Conservation (phyloP, 1,140 invertebrate genomes). For the Cotesia glomerata region DNA sequence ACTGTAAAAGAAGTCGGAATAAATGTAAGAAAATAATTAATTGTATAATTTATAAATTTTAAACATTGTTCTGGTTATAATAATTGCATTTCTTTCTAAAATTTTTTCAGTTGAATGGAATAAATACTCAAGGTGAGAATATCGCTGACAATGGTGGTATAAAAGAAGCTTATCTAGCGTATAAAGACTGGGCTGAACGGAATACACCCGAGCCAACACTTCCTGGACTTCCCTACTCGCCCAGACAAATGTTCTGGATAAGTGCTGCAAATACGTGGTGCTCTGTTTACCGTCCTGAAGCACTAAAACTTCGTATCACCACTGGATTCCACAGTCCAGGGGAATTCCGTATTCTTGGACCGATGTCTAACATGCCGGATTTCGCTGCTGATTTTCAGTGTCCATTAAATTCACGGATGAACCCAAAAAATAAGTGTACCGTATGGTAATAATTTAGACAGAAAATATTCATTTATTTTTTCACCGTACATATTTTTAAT, state of each 20-base stretch:
- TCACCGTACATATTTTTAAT: neutral
- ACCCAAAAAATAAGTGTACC: conserved; percentile 83
- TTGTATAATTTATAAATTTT: neutral
- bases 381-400: conserved; percentile 85
- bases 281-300: conserved; percentile 68
- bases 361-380: conserved; percentile 58
- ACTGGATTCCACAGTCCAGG: conserved; percentile 74
- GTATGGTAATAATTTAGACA: conserved; percentile 74
- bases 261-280: conserved; percentile 63
- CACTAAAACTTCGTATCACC: conserved; percentile 73
- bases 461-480: neutral
- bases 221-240: conserved; percentile 50
- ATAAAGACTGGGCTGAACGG: conserved; percentile 72
- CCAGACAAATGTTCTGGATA: conserved; percentile 30
- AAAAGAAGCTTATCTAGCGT: conserved; percentile 85
- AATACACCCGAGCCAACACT: conserved; percentile 71
- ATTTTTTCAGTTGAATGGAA: conserved; percentile 76
- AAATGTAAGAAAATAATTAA: conserved; percentile 66
- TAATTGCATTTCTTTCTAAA: neutral
- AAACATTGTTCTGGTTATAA: neutral
- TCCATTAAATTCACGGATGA: conserved; percentile 76
- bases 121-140: conserved; percentile 90
- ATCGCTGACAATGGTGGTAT: conserved; percentile 91
- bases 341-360: conserved; percentile 60
- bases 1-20: conserved; percentile 73